Evolutionary conservation across 1,140 invertebrate species (phyloP).

Genomic region (Tetramorium alpestre): DNA sequence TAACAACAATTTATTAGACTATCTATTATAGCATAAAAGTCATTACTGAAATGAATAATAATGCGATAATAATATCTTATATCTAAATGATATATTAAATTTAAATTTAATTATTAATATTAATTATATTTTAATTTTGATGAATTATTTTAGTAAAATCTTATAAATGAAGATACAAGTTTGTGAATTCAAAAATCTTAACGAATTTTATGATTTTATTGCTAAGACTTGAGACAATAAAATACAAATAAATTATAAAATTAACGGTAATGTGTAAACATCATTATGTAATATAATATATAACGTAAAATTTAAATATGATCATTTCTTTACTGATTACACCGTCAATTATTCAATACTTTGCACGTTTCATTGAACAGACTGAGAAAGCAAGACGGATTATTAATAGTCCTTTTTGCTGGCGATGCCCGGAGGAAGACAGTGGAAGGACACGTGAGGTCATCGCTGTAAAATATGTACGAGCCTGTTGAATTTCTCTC

Average conservation of each 20-base stretch:
- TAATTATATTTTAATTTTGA: slow-evolving; percentile 6
- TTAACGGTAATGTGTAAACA: not conserved
- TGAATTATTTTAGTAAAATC: not conserved
- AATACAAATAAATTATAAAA: not conserved
- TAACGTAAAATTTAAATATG: not conserved
- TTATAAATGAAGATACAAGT: not conserved
- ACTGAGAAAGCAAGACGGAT: slow-evolving; percentile 53
- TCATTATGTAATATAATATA: not conserved
- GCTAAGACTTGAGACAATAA: not conserved
- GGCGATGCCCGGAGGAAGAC: slow-evolving; percentile 47
- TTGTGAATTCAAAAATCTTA: not conserved
- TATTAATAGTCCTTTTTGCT: slow-evolving; percentile 48
- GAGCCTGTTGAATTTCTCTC: slow-evolving; percentile 31
- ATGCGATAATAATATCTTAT: not conserved
- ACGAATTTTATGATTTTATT: not conserved
- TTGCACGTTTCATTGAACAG: slow-evolving; percentile 29
- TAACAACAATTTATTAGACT: not conserved
- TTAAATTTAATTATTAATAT: not conserved
- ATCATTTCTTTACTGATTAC: not conserved
- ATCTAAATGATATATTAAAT: not conserved
- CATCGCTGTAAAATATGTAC: slow-evolving; percentile 58
- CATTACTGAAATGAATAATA: not conserved
- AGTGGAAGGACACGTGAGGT: slow-evolving; percentile 62
- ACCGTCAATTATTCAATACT: not conserved
- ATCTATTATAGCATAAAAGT: not conserved